Evolutionary conservation across 2,797 vertebrate genomes (phyloP).

Genomic region (Notolepis coatsorum): DNA sequence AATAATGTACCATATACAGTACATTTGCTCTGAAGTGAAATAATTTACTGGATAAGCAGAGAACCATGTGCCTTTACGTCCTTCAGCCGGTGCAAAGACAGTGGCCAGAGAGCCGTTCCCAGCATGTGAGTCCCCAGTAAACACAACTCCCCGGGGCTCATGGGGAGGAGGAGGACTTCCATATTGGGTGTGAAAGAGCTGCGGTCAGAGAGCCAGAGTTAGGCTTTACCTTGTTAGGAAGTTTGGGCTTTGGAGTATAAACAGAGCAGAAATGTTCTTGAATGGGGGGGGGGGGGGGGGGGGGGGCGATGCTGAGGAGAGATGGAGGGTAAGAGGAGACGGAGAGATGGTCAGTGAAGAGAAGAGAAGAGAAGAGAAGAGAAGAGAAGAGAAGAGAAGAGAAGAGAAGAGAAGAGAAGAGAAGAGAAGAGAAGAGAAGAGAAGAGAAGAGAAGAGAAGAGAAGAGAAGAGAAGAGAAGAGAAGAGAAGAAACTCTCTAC

Average conservation of each 20-base stretch:
- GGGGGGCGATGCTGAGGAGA: slow-evolving; percentile 35
- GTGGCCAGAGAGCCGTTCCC: slow-evolving; percentile 46
- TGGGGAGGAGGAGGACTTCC: slow-evolving; percentile 71
- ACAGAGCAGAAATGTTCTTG: slow-evolving; percentile 66
- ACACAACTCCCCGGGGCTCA: slow-evolving; percentile 46
- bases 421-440: neutral
- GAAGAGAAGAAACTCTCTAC: neutral
- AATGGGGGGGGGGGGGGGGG: neutral
- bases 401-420: neutral
- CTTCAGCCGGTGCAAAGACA: slow-evolving; percentile 16
- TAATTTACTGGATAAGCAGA: slow-evolving; percentile 45
- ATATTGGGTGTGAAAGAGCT: slow-evolving; percentile 82
- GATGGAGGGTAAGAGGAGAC: slow-evolving; percentile 41
- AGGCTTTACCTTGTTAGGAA: slow-evolving; percentile 86
- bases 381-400: neutral
- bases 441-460: slow-evolving; percentile 25
- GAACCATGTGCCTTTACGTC: slow-evolving; percentile 19
- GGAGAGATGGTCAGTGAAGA: slow-evolving; percentile 32
- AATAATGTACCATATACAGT: too few species aligned
- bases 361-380: slow-evolving; percentile 2
- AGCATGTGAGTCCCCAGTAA: slow-evolving; percentile 56
- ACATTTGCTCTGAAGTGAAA: too few species aligned
- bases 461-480: neutral
- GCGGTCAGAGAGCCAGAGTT: slow-evolving; percentile 35
- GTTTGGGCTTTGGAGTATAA: slow-evolving; percentile 73